phyloP scores from a whole-genome alignment of 2,888 invertebrate genomes.

The Cabera pusaria region DNA sequence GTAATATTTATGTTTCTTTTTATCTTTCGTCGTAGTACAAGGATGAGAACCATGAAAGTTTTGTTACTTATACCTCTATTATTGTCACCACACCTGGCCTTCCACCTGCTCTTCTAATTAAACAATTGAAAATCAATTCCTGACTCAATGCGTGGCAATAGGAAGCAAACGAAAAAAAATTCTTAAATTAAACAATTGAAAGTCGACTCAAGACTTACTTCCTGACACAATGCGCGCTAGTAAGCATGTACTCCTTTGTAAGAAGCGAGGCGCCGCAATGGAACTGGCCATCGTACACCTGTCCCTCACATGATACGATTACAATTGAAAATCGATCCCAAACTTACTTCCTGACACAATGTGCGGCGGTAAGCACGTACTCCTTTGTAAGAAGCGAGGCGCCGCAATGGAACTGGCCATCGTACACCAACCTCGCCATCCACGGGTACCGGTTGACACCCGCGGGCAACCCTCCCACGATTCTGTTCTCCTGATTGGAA shows the following conservation, averaged over 20 bases:
- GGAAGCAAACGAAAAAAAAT: too few species aligned
- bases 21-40: too few species aligned
- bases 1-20: too few species aligned
- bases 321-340: too few species aligned
- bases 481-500: conserved; percentile 92
- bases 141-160: too few species aligned
- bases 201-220: conserved; percentile 86
- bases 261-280: conserved; percentile 94
- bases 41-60: too few species aligned
- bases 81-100: too few species aligned
- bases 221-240: conserved; percentile 93
- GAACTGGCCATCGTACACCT: conserved; percentile 94
- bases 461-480: conserved; percentile 92
- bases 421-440: conserved; percentile 93
- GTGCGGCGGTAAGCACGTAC: conserved; percentile 94
- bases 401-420: conserved; percentile 95
- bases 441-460: conserved; percentile 93
- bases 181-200: too few species aligned
- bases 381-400: conserved; percentile 92
- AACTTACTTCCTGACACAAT: conserved; percentile 90
- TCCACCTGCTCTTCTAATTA: too few species aligned
- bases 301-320: too few species aligned
- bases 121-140: too few species aligned
- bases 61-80: too few species aligned
- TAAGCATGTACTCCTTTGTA: conserved; percentile 92